Evolutionary conservation across 2,797 vertebrate species (phyloP).

Genomic region (Allobates femoralis): DNA sequence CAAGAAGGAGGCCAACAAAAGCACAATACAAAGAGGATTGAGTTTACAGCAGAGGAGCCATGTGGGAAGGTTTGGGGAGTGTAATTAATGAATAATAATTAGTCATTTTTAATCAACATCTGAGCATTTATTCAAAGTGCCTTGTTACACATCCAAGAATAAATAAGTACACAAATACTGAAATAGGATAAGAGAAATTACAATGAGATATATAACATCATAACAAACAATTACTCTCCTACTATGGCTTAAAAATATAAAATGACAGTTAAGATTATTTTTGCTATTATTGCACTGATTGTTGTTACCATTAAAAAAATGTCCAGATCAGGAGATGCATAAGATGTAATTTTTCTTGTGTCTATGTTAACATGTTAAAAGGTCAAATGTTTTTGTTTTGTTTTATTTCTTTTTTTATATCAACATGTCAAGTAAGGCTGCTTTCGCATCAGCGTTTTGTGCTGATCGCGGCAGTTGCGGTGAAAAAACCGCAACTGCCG

Average conservation of each 20-base stretch:
- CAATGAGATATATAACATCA: background rate
- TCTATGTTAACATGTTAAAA: no score
- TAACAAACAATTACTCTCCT: background rate
- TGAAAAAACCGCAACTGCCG: no score
- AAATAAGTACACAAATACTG: background rate
- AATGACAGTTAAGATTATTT: background rate
- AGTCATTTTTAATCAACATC: conserved; percentile 28
- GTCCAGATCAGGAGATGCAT: no score
- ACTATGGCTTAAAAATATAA: background rate
- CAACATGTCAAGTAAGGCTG: no score
- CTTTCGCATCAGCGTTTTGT: no score
- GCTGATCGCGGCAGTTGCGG: no score
- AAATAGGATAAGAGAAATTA: background rate
- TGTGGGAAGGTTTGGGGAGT: conserved; percentile 25
- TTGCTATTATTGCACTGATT: no score
- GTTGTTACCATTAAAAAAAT: no score
- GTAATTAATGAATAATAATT: conserved; percentile 47
- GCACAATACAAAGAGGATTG: conserved; percentile 27
- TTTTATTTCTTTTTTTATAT: no score
- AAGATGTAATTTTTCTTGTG: no score
- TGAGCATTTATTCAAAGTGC: conserved; percentile 28
- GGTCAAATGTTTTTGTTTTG: no score
- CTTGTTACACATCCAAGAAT: conserved; percentile 9
- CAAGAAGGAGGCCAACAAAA: conserved; percentile 32
- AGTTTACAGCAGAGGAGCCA: conserved; percentile 24